Evolutionary conservation across 2,888 invertebrate genomes (phyloP).

Genomic region (Macrostomum cliftonense): DNA sequence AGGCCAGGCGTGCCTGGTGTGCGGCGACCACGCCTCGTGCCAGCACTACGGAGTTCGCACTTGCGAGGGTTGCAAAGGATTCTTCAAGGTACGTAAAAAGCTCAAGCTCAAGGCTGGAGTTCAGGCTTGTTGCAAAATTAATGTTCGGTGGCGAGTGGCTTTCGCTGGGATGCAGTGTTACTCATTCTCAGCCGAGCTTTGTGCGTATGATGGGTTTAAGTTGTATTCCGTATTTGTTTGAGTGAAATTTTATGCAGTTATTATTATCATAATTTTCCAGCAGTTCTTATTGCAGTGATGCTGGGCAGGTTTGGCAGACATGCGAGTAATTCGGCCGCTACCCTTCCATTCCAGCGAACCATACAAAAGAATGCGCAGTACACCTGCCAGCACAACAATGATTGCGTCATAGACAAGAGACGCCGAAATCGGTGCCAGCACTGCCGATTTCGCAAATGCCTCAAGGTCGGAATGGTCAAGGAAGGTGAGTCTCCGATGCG

Average conservation of each 20-base stretch:
- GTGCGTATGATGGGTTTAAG: no score
- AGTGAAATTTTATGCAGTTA: no score
- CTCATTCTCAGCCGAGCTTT: no score
- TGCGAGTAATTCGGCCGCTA: no score
- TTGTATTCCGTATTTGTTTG: no score
- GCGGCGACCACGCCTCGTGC: conserved; percentile 10
- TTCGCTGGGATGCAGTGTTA: no score
- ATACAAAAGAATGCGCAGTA: conserved; percentile 97
- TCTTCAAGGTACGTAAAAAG: conserved; percentile 9
- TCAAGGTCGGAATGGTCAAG: conserved; percentile 94
- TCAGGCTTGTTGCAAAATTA: no score
- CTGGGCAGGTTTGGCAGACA: no score
- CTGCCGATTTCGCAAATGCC: conserved; percentile 93
- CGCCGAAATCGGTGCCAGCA: conserved; percentile 91
- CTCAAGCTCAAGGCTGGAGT: no score
- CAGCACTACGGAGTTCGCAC: conserved; percentile 11
- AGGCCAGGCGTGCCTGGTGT: conserved; percentile 8
- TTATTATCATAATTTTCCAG: no score
- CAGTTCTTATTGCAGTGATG: no score
- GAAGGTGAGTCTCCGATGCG: conserved; percentile 57
- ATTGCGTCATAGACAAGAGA: conserved; percentile 90
- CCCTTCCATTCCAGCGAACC: conserved; percentile 52
- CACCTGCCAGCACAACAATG: conserved; percentile 82
- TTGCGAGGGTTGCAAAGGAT: conserved; percentile 11
- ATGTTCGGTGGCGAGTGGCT: no score